Percentiles rank a stretch among this genome's conserved stretches.
These are phyloP conservation scores for Harmothoe impar DNA, from an alignment of 2,888 invertebrate species.

Conservation along the genomic window DNA sequence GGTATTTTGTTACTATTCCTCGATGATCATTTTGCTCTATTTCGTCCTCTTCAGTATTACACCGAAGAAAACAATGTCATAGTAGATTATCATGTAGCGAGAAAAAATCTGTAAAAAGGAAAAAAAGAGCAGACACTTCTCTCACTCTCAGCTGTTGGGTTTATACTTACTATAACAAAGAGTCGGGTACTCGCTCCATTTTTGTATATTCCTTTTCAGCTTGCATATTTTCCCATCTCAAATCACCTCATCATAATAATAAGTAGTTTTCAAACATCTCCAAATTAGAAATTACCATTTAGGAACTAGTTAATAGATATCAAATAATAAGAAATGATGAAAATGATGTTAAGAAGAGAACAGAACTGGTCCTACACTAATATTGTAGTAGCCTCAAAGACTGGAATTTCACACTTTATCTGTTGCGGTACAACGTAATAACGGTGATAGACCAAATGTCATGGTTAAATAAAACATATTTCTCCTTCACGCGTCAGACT, in stretches of 20 bases:
- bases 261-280: constrained; percentile 41
- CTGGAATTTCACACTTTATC: not conserved
- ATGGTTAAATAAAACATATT: not conserved
- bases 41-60: constrained; percentile 42
- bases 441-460: constrained; percentile 12
- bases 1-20: constrained; percentile 37
- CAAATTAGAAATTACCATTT: constrained; percentile 48
- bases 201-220: constrained; percentile 37
- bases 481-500: not conserved
- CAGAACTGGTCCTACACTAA: not conserved
- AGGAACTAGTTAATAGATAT: constrained; percentile 27
- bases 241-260: constrained; percentile 12
- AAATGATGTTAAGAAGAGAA: not conserved
- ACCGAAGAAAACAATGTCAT: constrained; percentile 3
- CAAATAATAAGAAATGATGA: not conserved
- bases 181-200: constrained; percentile 31
- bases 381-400: not conserved
- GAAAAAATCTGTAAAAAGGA: not conserved
- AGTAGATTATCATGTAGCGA: constrained; percentile 20
- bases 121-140: not conserved
- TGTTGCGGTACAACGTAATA: not conserved
- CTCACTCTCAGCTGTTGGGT: constrained; percentile 14
- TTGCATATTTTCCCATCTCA: constrained; percentile 53
- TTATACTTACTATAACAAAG: constrained; percentile 20
- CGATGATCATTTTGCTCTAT: constrained; percentile 48